Evolutionary conservation across 2,113 vertebrate genomes (phyloP), one percentile per base, ranked within the genome.

Genomic region (Xyliphius kryptos): DNA sequence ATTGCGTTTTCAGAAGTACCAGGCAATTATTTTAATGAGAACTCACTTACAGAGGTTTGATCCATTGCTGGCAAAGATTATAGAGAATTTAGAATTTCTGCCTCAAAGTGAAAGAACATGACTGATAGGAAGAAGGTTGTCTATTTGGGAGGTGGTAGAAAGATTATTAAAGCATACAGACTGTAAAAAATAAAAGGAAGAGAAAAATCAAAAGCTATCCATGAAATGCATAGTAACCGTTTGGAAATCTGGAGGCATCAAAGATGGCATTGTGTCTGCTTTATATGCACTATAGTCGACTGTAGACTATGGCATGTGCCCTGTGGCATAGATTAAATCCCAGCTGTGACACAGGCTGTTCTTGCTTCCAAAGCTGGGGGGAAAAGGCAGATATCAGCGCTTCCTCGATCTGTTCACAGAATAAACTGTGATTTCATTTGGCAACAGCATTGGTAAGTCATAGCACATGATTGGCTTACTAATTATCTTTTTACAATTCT

Each of bases 281-380:
- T 38, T 6, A 26, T 21, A n/a, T 49, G 26, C 20, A 38, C 6
- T 10, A 15, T 61, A 17, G 5, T 13, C 12, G 9, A 13, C 26
- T 49, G 44, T 61, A 20, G 8, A 26, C 49, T 38, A 20, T 36
- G 40, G 5, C 43, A 14, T 46, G 43, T n/a, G n/a, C 43, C 43
- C 43, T 46, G 58, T 50, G 16, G 17, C 12, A 6, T 14, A 4
- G 22, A 49, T 21, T 17, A 61, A 49, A 38, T 61, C 17, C 32
- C 11, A 37, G 58, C 58, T 37, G 46, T 61, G 26, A 38, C 26
- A 37, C 22, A 10, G 43, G 21, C 41, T 6, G 10, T 60, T n/a
- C 9, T 26, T 46, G 46, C n/a, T 19, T 14, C 22, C 16, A 36
- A 15, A 20, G 16, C 15, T 20, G 43, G 10, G 11, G 19, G 56